Base-by-base conservation (phyloP, 2,113 vertebrate species). In the Callopanchax toddi region DNA sequence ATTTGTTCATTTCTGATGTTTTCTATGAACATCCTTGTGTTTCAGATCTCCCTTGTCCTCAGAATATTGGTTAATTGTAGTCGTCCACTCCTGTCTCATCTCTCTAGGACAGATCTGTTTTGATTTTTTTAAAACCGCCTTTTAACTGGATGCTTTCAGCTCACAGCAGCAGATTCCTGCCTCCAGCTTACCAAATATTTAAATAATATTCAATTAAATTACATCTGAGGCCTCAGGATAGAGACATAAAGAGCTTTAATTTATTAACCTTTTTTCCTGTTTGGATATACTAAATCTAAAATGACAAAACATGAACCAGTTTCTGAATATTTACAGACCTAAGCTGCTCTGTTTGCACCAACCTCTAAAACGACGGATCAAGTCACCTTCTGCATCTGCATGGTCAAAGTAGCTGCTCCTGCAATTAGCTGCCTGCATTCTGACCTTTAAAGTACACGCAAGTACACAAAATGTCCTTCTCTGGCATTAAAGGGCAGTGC, bases 371-470 rank as follows among this genome's bases (percentile, higher is more conserved):
- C 4, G 5, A 17, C 5, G 17, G 40, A 17, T 43, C 13, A 40
- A 40, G 13, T 15, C 39, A 16, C 39, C 39, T 16, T 40, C 39
- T 40, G 39, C 39, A 40, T 15, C 39, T 40, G 6, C 13, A 40
- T 40, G 39, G 39, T 40, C 39, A 40, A 40, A 40, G 13, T 40
- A 40, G 39, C 39, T 40, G 39, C 39, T 40, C 13, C 16, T 42
- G 42, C 42, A 44, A 20, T 44, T 44, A 44, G 42, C 42, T 44
- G n/a, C 42, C 42, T 44, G 42, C 9, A 44, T 18, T 44, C 42
- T 44, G 42, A 44, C 42, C 42, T 44, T 44, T 44, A 44, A 11
- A 20, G 42, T 43, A 43, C 16, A n/a, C 16, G n/a, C 40, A 8
- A 43, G 40, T 44, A 44, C 42, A 44, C n/a, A 20, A 20, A 20